Evolutionary conservation across 2,888 invertebrate genomes (phyloP), one percentile per base, ranked within the genome.

Genomic region (Drosophila paramelanica): DNA sequence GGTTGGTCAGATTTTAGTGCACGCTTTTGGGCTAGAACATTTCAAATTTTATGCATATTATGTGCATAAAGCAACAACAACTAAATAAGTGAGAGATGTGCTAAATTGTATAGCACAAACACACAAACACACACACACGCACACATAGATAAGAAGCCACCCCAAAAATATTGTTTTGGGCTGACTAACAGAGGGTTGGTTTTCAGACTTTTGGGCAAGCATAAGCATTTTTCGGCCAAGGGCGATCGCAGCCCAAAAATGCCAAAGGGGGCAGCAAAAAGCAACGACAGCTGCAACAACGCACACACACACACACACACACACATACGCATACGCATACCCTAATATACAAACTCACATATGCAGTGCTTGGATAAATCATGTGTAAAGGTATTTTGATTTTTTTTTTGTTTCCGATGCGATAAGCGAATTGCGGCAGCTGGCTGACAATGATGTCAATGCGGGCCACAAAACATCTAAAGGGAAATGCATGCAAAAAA

Each of bases 341-440:
- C 17, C 17, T 17, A 17, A 17, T 17, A 17, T 1, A 17, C 38
- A 31, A 38, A 53, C 36, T 42, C 47, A 38, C 64, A 50, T 39
- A 52, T 57, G 71, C 73, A 62, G 73, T 70, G 75, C 68, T 79
- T 79, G 84, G 81, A 81, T 86, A 85, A 85, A 85, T 85, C 85
- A 88, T 88, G 87, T 85, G 85, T 83, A 79, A 83, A 85, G 85
- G 85, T 83, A 85, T 85, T 85, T 87, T 84, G 83, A 84, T 80
- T 81, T 81, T 66, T 78, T 68, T 65, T 69, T 66, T 36, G 13
- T 36, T 36, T 36, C 33, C 17, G 17, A 7, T 58, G 52, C 53
- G 78, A 77, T 73, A 77, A 73, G 67, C 67, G 55, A 77, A 69
- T 42, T 51, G 50, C 51, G 47, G 59, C 79, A 76, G 79, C 79